Evolutionary conservation across 2,797 vertebrate species (phyloP).

Genomic region (Margarornis squamiger): DNA sequence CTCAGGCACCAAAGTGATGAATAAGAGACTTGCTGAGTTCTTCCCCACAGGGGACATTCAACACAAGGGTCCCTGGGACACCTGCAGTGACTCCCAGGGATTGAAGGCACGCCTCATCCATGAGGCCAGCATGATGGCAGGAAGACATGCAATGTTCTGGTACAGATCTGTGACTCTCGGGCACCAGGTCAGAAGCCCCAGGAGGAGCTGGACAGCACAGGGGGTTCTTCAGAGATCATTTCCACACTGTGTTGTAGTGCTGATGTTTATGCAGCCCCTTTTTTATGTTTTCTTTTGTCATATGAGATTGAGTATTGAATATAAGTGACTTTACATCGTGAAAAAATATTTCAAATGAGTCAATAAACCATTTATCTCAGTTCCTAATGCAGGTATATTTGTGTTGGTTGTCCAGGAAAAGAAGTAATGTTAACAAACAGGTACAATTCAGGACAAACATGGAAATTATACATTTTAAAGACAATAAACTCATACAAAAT

Average conservation of each 20-base stretch:
- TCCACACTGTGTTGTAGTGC: neutral
- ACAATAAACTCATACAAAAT: neutral
- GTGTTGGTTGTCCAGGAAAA: neutral
- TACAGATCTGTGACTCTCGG: neutral
- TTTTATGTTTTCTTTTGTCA: neutral
- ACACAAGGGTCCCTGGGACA: fast-evolving
- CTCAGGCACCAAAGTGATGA: neutral
- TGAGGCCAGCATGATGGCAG: neutral
- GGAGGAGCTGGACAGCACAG: fast-evolving
- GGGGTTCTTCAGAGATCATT: neutral
- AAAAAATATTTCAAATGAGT: neutral
- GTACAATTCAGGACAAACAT: neutral
- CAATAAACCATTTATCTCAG: neutral
- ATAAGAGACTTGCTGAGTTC: neutral
- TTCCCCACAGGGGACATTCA: fast-evolving
- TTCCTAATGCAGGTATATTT: neutral
- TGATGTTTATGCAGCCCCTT: neutral
- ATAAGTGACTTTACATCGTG: neutral
- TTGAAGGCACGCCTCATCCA: neutral
- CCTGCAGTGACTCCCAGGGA: neutral
- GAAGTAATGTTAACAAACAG: neutral
- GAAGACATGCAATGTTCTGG: neutral
- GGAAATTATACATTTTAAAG: neutral
- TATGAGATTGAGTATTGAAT: neutral
- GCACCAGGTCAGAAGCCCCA: neutral